Conservation (phyloP, 2,797 vertebrate species). For the Arnoldichthys spilopterus region DNA sequence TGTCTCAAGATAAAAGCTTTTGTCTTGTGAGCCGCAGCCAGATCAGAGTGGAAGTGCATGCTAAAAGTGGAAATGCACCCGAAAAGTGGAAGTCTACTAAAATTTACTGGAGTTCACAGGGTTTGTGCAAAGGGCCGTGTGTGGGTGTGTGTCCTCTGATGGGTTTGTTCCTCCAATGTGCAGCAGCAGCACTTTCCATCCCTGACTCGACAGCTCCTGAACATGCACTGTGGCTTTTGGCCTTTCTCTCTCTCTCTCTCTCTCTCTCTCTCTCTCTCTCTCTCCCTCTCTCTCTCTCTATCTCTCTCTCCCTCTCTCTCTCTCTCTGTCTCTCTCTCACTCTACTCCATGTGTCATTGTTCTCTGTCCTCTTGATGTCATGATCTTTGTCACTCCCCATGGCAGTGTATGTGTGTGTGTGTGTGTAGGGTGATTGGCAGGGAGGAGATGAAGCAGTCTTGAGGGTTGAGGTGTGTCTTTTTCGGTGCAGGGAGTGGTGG, state of each 20-base stretch:
- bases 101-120: slow-evolving; percentile 59
- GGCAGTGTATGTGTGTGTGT: background rate
- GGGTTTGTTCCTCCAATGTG: slow-evolving; percentile 55
- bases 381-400: background rate
- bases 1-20: background rate
- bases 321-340: background rate
- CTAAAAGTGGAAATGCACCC: background rate
- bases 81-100: slow-evolving; percentile 12
- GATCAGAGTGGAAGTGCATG: background rate
- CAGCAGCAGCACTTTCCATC: slow-evolving; percentile 67
- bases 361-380: background rate
- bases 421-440: background rate
- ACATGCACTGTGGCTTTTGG: background rate
- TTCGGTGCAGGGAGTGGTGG: too few species aligned
- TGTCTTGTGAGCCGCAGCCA: background rate
- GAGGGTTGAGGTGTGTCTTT: too few species aligned
- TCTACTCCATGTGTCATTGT: background rate
- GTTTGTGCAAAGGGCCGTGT: slow-evolving; percentile 35
- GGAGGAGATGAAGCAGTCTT: too few species aligned
- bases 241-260: background rate
- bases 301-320: background rate
- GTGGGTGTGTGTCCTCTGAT: slow-evolving; percentile 52
- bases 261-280: background rate
- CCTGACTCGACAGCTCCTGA: slow-evolving; percentile 63
- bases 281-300: background rate